Conservation (phyloP, 2,113 vertebrate species). For the Pipa parva region DNA sequence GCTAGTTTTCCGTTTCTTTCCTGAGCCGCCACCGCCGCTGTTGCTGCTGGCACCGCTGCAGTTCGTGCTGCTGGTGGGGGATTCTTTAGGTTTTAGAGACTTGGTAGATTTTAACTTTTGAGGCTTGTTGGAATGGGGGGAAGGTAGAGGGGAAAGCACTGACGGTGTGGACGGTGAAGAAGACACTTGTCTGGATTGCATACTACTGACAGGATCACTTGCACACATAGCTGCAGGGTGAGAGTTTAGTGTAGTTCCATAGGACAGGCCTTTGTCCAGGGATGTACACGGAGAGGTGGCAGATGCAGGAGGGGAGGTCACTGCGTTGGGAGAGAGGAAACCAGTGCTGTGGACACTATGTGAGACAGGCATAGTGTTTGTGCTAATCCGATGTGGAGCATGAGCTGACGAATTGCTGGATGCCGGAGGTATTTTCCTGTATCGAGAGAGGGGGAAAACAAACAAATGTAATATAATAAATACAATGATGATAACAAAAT, state of each 20-base stretch:
- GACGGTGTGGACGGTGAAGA: constrained; percentile 92
- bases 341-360: constrained; percentile 71
- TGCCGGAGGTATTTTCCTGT: constrained; percentile 92
- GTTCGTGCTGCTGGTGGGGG: constrained; percentile 68
- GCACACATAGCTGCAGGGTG: constrained; percentile 74
- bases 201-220: constrained; percentile 80
- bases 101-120: constrained; percentile 87
- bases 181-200: constrained; percentile 90
- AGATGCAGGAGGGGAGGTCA: constrained; percentile 64
- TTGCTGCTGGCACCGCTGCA: constrained; percentile 69
- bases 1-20: constrained; percentile 92
- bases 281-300: constrained; percentile 74
- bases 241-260: constrained; percentile 91
- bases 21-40: constrained; percentile 74
- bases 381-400: constrained; percentile 78
- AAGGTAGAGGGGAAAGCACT: constrained; percentile 83
- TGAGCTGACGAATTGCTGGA: constrained; percentile 72
- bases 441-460: too few relatives aligned
- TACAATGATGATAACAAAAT: too few relatives aligned
- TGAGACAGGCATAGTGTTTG: constrained; percentile 65
- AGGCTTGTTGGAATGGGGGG: constrained; percentile 82
- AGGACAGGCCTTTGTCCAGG: constrained; percentile 80
- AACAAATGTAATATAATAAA: too few relatives aligned
- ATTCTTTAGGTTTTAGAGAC: constrained; percentile 82
- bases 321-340: constrained; percentile 73